These are phyloP conservation scores for Diploscapter pachys DNA, from an alignment of 1,140 invertebrate genomes.

Conservation along the genomic window DNA sequence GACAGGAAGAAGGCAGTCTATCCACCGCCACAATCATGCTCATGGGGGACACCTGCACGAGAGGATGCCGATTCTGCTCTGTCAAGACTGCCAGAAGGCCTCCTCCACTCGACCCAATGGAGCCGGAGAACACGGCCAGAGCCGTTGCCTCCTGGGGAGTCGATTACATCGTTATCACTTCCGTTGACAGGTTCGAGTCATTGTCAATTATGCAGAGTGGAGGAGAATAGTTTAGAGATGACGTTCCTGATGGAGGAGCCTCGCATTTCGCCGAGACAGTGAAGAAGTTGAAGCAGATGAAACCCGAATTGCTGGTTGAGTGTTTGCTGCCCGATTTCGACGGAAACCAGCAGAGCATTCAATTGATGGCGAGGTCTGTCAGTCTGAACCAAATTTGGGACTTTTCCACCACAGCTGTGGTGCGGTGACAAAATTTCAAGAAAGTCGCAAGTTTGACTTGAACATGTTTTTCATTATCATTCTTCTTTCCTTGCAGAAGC, in stretches of 20 bases:
- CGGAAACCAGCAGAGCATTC: conserved; percentile 75
- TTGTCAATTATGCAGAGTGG: conserved; percentile 13
- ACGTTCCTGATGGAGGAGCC: conserved; percentile 53
- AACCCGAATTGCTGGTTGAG: conserved; percentile 83
- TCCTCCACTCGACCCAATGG: conserved; percentile 80
- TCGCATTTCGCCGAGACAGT: conserved; percentile 55
- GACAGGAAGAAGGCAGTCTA: conserved; percentile 59
- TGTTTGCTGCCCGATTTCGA: conserved; percentile 93
- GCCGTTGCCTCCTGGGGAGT: conserved; percentile 90
- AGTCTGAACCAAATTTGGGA: not conserved
- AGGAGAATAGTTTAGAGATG: conserved; percentile 42
- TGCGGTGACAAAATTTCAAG: not conserved
- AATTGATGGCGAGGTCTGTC: conserved; percentile 73
- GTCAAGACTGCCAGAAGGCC: conserved; percentile 92
- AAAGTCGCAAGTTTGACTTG: conserved; percentile 55
- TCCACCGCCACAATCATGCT: conserved; percentile 70
- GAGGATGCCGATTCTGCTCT: conserved; percentile 79
- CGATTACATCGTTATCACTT: conserved; percentile 95
- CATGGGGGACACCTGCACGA: conserved; percentile 63
- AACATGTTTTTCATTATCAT: conserved; percentile 60
- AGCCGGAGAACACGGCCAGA: conserved; percentile 85
- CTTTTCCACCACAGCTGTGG: not conserved
- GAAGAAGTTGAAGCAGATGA: conserved; percentile 62
- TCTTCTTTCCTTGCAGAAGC: conserved; percentile 23
- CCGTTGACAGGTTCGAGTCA: conserved; percentile 89